Evolutionary conservation across 1,140 invertebrate species (phyloP).

Genomic region (Andricus grossulariae): DNA sequence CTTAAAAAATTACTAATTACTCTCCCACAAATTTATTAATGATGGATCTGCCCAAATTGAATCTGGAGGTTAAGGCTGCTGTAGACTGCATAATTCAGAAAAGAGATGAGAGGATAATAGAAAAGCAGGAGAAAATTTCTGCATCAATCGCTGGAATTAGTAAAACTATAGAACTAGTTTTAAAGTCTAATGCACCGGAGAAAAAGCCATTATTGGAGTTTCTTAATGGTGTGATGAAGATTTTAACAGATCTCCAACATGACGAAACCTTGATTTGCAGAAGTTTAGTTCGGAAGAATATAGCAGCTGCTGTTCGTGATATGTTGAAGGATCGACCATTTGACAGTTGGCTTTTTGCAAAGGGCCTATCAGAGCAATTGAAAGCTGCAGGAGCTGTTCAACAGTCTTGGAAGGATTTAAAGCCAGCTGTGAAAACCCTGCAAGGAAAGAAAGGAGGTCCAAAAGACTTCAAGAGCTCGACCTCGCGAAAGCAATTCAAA

Average conservation of each 20-base stretch:
- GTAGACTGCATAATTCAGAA: constrained; percentile 32
- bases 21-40: constrained; percentile 40
- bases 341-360: neutral
- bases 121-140: too few species aligned
- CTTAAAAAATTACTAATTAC: too few species aligned
- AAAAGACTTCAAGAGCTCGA: constrained; percentile 4
- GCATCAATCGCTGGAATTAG: neutral
- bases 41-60: constrained; percentile 42
- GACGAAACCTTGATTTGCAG: neutral
- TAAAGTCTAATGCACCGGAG: neutral
- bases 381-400: neutral
- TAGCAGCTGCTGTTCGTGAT: too few species aligned
- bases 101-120: constrained; percentile 42
- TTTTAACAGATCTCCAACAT: neutral
- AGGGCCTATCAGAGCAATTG: neutral
- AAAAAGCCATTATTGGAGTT: neutral
- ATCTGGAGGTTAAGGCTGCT: too few species aligned
- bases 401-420: too few species aligned
- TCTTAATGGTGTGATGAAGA: neutral
- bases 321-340: too few species aligned
- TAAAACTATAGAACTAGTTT: neutral
- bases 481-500: neutral
- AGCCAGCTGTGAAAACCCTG: neutral
- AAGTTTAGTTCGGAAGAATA: neutral
- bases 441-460: neutral